These are phyloP conservation scores for Caenorhabditis remanei DNA, from an alignment of 1,140 invertebrate genomes.

Conservation along the genomic window DNA sequence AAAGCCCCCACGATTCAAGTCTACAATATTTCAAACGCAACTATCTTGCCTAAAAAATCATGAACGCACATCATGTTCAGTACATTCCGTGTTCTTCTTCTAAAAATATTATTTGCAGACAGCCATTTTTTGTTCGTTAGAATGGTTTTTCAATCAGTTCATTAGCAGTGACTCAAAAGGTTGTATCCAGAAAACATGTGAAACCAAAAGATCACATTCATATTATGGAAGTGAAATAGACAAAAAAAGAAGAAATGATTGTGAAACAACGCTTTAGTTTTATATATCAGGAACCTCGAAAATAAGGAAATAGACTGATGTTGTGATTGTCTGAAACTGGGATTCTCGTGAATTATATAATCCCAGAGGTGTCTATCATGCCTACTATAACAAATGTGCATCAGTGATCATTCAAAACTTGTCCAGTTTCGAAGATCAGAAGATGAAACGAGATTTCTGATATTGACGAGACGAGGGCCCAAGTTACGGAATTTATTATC, in stretches of 20 bases:
- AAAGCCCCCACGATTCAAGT: too few species aligned
- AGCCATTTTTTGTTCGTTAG: background rate
- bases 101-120: background rate
- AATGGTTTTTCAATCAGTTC: background rate
- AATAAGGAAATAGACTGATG: background rate
- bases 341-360: too few species aligned
- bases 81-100: background rate
- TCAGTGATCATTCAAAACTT: too few species aligned
- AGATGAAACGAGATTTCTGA: too few species aligned
- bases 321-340: too few species aligned
- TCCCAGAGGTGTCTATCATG: too few species aligned
- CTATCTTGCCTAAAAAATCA: background rate
- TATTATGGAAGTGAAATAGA: background rate
- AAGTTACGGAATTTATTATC: too few species aligned
- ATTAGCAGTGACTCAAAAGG: background rate
- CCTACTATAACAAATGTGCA: too few species aligned
- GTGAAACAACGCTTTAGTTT: background rate
- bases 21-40: too few species aligned
- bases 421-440: too few species aligned
- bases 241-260: background rate
- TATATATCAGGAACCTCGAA: background rate
- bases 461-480: too few species aligned
- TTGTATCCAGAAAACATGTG: background rate
- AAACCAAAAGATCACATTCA: background rate
- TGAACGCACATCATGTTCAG: background rate